Conservation (phyloP, 2,113 vertebrate genomes). For the Trochalopteron elliotii region DNA sequence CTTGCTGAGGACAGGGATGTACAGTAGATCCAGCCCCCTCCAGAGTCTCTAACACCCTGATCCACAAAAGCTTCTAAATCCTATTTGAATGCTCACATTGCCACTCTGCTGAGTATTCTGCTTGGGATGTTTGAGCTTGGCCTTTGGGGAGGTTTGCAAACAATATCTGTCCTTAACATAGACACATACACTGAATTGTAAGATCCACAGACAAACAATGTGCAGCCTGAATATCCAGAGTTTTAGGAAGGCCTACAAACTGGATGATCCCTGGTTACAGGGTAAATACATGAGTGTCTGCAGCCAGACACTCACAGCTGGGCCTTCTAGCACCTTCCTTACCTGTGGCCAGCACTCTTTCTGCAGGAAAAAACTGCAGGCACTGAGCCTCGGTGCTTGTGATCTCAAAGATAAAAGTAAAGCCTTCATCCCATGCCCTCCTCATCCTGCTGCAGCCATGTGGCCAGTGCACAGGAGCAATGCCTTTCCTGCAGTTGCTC, state of each 20-base stretch:
- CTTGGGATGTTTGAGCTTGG: neutral
- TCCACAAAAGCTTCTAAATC: neutral
- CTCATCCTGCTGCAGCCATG: neutral
- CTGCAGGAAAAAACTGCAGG: neutral
- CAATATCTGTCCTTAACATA: neutral
- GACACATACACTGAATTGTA: rapidly evolving
- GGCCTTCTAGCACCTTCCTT: neutral
- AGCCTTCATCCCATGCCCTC: neutral
- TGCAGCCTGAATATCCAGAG: neutral
- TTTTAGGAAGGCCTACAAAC: neutral
- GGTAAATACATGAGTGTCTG: neutral
- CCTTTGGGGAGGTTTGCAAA: neutral
- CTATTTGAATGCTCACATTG: neutral
- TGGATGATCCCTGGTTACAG: neutral
- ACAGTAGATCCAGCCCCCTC: neutral
- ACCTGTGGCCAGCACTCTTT: neutral
- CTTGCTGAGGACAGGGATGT: neutral
- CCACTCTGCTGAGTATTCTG: neutral
- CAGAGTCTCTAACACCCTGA: neutral
- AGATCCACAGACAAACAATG: neutral
- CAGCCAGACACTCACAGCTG: neutral
- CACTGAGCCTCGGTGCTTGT: rapidly evolving
- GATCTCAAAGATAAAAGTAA: neutral
- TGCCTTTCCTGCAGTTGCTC: neutral
- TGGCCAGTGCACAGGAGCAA: neutral